Evolutionary conservation across 2,888 invertebrate genomes (phyloP), one percentile per base, ranked within the genome.

Genomic region (Yponomeuta evonymella): DNA sequence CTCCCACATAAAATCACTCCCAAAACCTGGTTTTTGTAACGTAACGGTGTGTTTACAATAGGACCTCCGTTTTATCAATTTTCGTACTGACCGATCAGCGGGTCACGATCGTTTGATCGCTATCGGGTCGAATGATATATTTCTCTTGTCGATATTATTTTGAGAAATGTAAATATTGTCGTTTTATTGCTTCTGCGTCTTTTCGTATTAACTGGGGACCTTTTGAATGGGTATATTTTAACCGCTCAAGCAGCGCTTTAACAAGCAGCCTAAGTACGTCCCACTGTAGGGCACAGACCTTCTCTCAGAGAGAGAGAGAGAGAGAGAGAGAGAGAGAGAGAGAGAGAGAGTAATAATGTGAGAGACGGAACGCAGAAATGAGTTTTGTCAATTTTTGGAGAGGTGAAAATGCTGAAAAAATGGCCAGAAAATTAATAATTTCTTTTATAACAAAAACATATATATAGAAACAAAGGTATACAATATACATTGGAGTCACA

Each of bases 51-150:
- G 51, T 58, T 58, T 8, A 3, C 5, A 12, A 58, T 58, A 58
- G 4, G 51, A 15, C 6, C 51, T 58, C 51, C 6, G 65, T 85
- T 86, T 83, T 85, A 87, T 87, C 83, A 82, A 77, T 80, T 83
- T 79, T 75, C 75, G 77, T 72, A 74, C 76, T 75, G 73, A 76
- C 79, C 76, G 78, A 81, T 79, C 75, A 15, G 78, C 63, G 68
- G 63, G 68, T 71, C 69, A 66, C 71, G 71, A 71, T 29, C 64
- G 51, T 30, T 15, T 48, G 83, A 86, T 86, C 77, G 78, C 73
- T 82, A 86, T 87, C 86, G 78, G 75, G 15, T 76, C 74, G 75
- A 77, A 78, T 82, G 79, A 82, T 81, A 78, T 79, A 79, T 77
- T 12, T 67, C 36, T n/a, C 36, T 43, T 65, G 65, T 67, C 67